A percentile compares a stretch with the other conserved stretches of the same genome.
These are phyloP conservation scores for Anagrus nilaparvatae DNA, from an alignment of 1,140 invertebrate species.

Conservation along the genomic window DNA sequence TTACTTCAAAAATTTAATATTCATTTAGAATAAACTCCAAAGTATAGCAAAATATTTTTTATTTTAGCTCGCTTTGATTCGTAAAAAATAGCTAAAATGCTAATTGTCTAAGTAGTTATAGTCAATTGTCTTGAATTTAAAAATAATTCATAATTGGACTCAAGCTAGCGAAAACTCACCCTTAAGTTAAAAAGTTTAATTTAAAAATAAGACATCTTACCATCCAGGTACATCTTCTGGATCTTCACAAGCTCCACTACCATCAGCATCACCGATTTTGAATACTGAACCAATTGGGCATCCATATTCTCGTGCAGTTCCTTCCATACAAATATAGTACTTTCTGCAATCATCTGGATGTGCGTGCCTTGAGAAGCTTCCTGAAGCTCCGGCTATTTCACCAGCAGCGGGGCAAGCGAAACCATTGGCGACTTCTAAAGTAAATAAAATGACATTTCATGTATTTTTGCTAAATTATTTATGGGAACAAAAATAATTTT, in stretches of 20 bases:
- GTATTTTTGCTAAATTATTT: too few species aligned
- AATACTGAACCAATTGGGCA: constrained; percentile 93
- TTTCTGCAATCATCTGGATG: constrained; percentile 92
- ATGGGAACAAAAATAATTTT: too few species aligned
- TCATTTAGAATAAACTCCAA: too few species aligned
- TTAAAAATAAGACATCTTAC: constrained; percentile 49
- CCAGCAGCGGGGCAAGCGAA: constrained; percentile 77
- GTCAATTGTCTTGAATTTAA: too few species aligned
- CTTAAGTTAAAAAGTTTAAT: not conserved
- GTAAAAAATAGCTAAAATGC: too few species aligned
- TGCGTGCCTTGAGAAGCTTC: constrained; percentile 87
- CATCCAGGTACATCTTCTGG: constrained; percentile 90
- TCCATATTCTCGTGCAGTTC: constrained; percentile 82
- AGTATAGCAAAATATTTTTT: too few species aligned
- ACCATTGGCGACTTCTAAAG: constrained; percentile 75
- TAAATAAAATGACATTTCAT: too few species aligned
- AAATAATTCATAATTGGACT: too few species aligned
- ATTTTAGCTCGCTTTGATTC: too few species aligned
- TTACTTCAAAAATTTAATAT: too few species aligned
- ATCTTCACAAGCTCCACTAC: constrained; percentile 84
- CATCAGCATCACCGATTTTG: constrained; percentile 83
- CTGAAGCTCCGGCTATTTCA: constrained; percentile 63
- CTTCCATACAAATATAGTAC: constrained; percentile 88
- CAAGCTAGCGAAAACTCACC: not conserved
- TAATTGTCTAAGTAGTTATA: too few species aligned